These are phyloP conservation scores for Cinara cedri DNA, from an alignment of 2,888 invertebrate genomes.

Conservation along the genomic window DNA sequence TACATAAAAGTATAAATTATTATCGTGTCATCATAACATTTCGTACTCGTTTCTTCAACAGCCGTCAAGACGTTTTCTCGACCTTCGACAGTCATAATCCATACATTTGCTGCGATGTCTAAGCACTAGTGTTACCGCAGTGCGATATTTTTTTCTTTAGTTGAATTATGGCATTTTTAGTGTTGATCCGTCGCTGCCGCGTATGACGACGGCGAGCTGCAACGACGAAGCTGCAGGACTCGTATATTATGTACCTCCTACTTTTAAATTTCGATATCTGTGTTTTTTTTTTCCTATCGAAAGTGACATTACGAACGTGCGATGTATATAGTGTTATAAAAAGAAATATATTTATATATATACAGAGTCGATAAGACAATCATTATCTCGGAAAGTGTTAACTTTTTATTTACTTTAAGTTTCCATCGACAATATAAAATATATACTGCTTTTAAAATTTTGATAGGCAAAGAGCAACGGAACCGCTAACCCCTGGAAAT, in stretches of 20 bases:
- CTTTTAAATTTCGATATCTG: neutral
- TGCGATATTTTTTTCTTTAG: neutral
- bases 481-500: no score
- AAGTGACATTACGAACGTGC: neutral
- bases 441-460: no score
- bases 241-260: neutral
- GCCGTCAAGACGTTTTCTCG: neutral
- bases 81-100: no score
- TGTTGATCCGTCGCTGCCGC: neutral
- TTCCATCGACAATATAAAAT: no score
- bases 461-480: no score
- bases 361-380: no score
- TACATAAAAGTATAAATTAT: neutral
- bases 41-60: neutral
- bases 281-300: constrained; percentile 15
- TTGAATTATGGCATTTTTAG: neutral
- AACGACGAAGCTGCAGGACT: neutral
- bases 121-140: no score
- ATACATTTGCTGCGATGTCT: no score
- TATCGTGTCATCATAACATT: neutral
- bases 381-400: no score
- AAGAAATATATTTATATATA: no score
- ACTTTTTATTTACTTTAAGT: no score
- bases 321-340: constrained; percentile 15
- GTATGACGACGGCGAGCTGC: neutral